Base-by-base conservation (phyloP, 2,797 vertebrate species). In the Graptemys geographica region DNA sequence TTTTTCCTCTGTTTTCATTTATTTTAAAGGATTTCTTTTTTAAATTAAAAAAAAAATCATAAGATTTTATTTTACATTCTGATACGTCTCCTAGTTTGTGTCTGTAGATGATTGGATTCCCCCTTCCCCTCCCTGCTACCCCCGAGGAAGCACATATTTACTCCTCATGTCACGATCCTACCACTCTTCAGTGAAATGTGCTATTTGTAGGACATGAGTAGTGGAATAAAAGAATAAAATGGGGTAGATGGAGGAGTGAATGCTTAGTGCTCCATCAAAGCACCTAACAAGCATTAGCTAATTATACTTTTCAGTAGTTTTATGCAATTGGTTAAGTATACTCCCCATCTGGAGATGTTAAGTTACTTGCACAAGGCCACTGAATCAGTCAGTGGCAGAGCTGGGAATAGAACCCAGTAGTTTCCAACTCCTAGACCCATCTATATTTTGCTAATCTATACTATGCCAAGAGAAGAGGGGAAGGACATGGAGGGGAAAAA, bases 241-340 rank as follows among this genome's bases (percentile, higher is more conserved):
- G 52, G 33, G 27, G 52, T 53, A 95, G 92, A 88, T 87, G 37
- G 81, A 91, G 91, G 93, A 96, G 96, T 86, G 96, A 97, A 90
- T 0, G 21, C 82, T 92, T 72, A 72, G 19, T 72, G 86, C 72
- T 65, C 82, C 93, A 94, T 86, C 80, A 94, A 93, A 95, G 53
- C 74, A 79, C 80, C 85, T 37, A 86, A 53, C 89, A 96, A 96
- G 90, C 81, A 94, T 92, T 92, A 96, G 88, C 95, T 96, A 95
- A 90, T 94, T 94, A 49, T 62, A 78, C 79, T 93, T 83, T 86
- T 81, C 87, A 88, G 65, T 33, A 91, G 41, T 51, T 31, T 83
- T 88, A 56, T 12, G 51, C 84, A 96, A 87, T 57, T 92, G 89
- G 78, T 92, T 82, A 93, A 94, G 44, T 86, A 59, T 47, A 33